Conservation (phyloP, 2,888 invertebrate genomes). For the Hyalella azteca region DNA sequence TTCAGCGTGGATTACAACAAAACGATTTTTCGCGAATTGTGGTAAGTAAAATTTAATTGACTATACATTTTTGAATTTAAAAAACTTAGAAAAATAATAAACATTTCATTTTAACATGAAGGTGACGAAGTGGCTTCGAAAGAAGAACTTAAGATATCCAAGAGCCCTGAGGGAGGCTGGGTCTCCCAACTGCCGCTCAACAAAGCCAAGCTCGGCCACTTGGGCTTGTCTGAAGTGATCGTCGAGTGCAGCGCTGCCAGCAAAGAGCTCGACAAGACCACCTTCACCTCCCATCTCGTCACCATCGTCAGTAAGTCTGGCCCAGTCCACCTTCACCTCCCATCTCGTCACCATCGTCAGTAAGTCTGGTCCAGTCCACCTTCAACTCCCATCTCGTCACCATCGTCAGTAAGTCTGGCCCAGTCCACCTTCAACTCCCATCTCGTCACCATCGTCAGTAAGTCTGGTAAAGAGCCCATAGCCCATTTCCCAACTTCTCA, state of each 20-base stretch:
- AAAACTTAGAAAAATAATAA: too few relatives aligned
- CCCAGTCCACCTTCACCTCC: background rate
- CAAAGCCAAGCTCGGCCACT: background rate
- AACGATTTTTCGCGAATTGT: too few relatives aligned
- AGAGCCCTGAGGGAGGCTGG: background rate
- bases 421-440: background rate
- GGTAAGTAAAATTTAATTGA: too few relatives aligned
- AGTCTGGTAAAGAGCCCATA: too few relatives aligned
- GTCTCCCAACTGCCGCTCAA: background rate
- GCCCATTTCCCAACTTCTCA: too few relatives aligned
- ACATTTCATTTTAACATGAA: background rate
- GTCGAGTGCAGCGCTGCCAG: conserved; percentile 31
- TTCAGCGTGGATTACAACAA: too few relatives aligned
- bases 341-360: background rate
- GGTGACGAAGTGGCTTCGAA: background rate
- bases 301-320: conserved; percentile 30
- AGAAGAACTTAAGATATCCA: background rate
- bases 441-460: background rate
- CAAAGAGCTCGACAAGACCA: conserved; percentile 30
- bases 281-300: conserved; percentile 30
- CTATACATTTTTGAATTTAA: too few relatives aligned
- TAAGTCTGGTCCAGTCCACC: background rate
- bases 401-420: background rate
- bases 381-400: background rate
- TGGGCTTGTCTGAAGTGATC: conserved; percentile 10